A percentile compares a stretch with the other conserved stretches of the same genome.
These are phyloP conservation scores for Andricus curvator DNA, from an alignment of 2,888 invertebrate species.

Conservation along the genomic window DNA sequence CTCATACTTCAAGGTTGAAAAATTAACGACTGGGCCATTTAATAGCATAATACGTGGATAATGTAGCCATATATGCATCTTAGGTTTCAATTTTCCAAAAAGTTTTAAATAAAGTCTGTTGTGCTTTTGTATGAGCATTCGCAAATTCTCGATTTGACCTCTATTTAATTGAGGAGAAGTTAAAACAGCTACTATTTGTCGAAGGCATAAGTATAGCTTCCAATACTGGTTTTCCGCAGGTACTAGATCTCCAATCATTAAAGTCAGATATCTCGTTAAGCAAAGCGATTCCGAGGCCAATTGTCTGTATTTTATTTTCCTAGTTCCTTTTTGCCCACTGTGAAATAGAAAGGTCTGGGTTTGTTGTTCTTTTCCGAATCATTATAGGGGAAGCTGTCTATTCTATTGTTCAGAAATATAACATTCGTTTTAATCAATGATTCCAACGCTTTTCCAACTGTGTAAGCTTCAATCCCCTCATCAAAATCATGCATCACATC, in stretches of 20 bases:
- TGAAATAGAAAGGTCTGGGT: conserved; percentile 49
- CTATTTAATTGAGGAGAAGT: too few relatives aligned
- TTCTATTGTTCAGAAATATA: too few relatives aligned
- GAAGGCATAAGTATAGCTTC: conserved; percentile 39
- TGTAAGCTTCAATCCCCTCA: too few relatives aligned
- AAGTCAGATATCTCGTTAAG: conserved; percentile 46
- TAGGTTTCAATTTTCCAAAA: conserved; percentile 46
- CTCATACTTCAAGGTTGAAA: too few relatives aligned
- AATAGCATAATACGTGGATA: conserved; percentile 32
- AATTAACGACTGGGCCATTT: too few relatives aligned
- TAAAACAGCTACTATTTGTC: background rate
- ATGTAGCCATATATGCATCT: conserved; percentile 47
- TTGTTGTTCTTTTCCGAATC: conserved; percentile 37
- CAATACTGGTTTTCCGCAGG: conserved; percentile 37
- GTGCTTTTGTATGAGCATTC: conserved; percentile 17
- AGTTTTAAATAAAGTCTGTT: conserved; percentile 45
- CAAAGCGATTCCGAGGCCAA: conserved; percentile 46
- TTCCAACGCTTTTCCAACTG: too few relatives aligned
- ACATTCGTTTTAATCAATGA: too few relatives aligned
- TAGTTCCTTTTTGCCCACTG: conserved; percentile 45
- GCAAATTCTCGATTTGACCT: too few relatives aligned
- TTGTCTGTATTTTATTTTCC: conserved; percentile 46
- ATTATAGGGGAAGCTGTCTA: too few relatives aligned
- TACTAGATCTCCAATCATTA: conserved; percentile 50
- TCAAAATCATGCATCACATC: too few relatives aligned